Evolutionary conservation across 2,888 invertebrate genomes (phyloP), one percentile per base, ranked within the genome.

Genomic region (Cephus rjabovi): DNA sequence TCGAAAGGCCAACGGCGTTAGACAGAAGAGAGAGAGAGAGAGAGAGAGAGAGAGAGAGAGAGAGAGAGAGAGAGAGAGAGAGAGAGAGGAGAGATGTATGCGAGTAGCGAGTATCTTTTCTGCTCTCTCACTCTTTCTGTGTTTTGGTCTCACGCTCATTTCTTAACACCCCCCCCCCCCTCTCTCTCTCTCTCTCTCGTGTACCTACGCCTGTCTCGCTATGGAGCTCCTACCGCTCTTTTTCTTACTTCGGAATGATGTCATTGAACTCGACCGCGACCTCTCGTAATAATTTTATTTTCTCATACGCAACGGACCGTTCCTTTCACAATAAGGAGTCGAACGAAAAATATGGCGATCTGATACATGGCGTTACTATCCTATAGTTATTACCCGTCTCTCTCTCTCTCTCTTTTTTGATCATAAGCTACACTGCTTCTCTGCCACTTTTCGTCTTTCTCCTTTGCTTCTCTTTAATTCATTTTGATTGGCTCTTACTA

Each of bases 221-320:
- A 12, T 71, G 23, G 40, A 40, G 40, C 40, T 31, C 71, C 31
- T 33, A 31, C 71, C 71, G 31, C 71, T 30, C 30, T 71, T 33
- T 71, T 33, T 71, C 30, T 30, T 33, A 12, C 71, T 71, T 71
- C 40, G 34, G 74, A 76, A 33, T 31, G 71, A 71, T 83, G 83
- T 82, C 83, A 82, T 83, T 83, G 83, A 83, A 83, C 83, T 79
- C 83, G 80, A 79, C 80, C 83, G 82, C 83, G 83, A 83, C 83
- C 81, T 79, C 80, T 81, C 77, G 83, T 81, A 79, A 83, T 78
- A 80, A 83, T 83, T 83, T 82, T 79, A 83, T 80, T 82, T 81
- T 75, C 75, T 71, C 71, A 31, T 71, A 71, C 71, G 71, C 71
- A 31, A 9, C 33, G 33, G 71, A 71, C 30, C 71, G 33, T 71